Conservation (phyloP, 2,797 vertebrate genomes). For the Threskiornis aethiopicus region DNA sequence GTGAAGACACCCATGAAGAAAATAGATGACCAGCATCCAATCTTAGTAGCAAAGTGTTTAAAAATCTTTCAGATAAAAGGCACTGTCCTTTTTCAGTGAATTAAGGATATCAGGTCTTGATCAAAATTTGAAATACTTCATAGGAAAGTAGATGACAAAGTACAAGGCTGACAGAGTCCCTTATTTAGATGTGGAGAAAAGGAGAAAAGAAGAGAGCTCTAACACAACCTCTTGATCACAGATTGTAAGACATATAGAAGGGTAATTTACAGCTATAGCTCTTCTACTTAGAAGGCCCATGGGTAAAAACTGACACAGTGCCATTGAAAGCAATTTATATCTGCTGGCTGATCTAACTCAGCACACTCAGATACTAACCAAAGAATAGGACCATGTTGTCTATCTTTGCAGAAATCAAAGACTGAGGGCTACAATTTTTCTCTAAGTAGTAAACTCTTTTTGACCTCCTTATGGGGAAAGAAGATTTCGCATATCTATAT, state of each 20-base stretch:
- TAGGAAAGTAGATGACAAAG: not conserved
- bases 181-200: not conserved
- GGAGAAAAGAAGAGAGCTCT: not conserved
- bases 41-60: not conserved
- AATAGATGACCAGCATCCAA: not conserved
- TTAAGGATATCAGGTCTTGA: not conserved
- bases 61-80: not conserved
- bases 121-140: slow-evolving; percentile 16
- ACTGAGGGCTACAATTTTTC: not conserved
- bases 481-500: not conserved
- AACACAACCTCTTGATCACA: not conserved
- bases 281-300: not conserved
- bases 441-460: not conserved
- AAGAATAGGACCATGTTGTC: not conserved
- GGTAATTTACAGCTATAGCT: not conserved
- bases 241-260: not conserved
- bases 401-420: not conserved
- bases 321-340: not conserved
- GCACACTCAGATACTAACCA: not conserved
- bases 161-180: not conserved
- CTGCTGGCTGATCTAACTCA: not conserved
- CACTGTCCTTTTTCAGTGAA: not conserved
- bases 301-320: not conserved
- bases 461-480: not conserved
- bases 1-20: not conserved